Evolutionary conservation across 2,113 vertebrate species (phyloP).

Genomic region (Pipra filicauda): DNA sequence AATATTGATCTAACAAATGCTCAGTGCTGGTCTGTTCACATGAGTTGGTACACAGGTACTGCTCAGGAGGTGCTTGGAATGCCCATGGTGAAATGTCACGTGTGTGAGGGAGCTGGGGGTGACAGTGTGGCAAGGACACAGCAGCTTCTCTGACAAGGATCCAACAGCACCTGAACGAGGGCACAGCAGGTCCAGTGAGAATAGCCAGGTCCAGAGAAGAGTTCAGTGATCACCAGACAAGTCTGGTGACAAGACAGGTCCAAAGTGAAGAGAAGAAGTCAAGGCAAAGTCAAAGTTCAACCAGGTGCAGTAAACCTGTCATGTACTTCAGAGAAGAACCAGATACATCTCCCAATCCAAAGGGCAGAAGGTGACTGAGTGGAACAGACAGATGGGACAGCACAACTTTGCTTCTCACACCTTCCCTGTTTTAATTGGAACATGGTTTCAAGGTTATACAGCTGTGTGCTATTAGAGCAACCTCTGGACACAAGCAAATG

Average conservation of each 20-base stretch:
- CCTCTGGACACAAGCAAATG: background rate
- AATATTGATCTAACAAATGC: background rate
- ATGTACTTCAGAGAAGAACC: background rate
- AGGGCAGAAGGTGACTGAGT: background rate
- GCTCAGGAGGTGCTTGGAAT: background rate
- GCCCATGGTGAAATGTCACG: accelerated
- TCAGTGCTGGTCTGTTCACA: background rate
- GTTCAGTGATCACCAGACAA: background rate
- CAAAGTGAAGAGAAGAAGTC: background rate
- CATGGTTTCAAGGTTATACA: background rate
- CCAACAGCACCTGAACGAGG: accelerated
- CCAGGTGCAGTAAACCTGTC: background rate
- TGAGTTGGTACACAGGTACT: background rate
- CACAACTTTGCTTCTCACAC: background rate
- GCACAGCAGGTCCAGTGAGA: background rate
- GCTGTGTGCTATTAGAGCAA: background rate
- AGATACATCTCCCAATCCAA: background rate
- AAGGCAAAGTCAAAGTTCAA: background rate
- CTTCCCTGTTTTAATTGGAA: background rate
- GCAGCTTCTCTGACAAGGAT: background rate
- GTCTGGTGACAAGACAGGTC: background rate
- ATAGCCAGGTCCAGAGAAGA: background rate
- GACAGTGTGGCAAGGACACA: background rate
- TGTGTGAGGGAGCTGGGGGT: background rate
- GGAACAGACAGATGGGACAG: background rate